phyloP scores from a whole-genome alignment of 2,888 invertebrate genomes.

The Malacosoma neustria region DNA sequence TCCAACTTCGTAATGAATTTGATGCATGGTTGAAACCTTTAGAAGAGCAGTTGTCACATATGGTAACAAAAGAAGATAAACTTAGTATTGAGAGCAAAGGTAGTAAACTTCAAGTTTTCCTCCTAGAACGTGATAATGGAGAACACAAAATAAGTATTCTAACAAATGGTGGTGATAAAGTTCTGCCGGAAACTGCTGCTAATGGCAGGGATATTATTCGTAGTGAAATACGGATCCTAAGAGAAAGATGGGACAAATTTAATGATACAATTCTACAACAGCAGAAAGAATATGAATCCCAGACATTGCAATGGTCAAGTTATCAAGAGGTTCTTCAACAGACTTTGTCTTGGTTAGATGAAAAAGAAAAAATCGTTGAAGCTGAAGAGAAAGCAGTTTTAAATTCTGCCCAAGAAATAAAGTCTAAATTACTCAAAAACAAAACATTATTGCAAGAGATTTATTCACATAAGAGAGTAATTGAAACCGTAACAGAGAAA shows the following conservation, averaged over 20 bases:
- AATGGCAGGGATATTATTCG: conserved; percentile 92
- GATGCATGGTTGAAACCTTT: conserved; percentile 85
- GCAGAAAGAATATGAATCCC: conserved; percentile 89
- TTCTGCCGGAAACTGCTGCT: conserved; percentile 94
- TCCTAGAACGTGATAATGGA: conserved; percentile 89
- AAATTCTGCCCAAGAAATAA: conserved; percentile 88
- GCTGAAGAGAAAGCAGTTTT: conserved; percentile 81
- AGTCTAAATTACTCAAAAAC: conserved; percentile 87
- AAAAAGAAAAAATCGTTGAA: conserved; percentile 85
- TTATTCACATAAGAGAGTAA: conserved; percentile 89
- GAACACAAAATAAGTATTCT: conserved; percentile 84
- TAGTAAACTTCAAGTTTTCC: conserved; percentile 80
- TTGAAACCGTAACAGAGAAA: conserved; percentile 93
- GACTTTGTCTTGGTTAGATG: conserved; percentile 88
- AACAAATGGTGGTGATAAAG: conserved; percentile 87
- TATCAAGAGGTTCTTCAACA: conserved; percentile 91
- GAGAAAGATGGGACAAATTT: conserved; percentile 91
- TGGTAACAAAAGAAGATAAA: conserved; percentile 79
- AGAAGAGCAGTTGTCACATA: conserved; percentile 78
- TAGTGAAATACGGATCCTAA: conserved; percentile 85
- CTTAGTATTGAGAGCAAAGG: conserved; percentile 78
- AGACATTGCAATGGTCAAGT: conserved; percentile 86
- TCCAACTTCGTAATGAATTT: conserved; percentile 83
- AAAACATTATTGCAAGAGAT: conserved; percentile 93
- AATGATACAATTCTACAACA: conserved; percentile 88